Evolutionary conservation across 2,113 vertebrate genomes (phyloP).

Genomic region (Oryzias woworae): DNA sequence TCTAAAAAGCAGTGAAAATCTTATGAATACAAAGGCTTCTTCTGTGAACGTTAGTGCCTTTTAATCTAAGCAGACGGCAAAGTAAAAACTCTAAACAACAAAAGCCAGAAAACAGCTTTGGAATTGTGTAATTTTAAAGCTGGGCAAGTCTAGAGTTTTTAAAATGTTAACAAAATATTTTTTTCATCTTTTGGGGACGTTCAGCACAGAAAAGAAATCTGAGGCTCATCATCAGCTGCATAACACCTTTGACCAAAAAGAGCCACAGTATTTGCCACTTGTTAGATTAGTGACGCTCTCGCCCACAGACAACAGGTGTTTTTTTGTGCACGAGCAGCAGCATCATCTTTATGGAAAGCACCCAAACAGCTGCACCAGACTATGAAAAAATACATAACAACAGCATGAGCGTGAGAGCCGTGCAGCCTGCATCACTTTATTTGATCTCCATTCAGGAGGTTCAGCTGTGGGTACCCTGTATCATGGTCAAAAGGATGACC

Average conservation of each 20-base stretch:
- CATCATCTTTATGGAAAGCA: conserved; percentile 23
- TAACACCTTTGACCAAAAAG: neutral
- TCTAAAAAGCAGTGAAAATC: neutral
- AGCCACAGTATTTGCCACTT: neutral
- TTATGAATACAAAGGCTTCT: neutral
- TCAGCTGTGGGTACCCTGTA: conserved; percentile 22
- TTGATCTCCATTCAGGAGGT: conserved; percentile 18
- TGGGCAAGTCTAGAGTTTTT: too few relatives aligned
- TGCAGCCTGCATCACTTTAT: conserved; percentile 13
- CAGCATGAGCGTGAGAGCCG: conserved; percentile 8
- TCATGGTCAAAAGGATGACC: conserved; percentile 28
- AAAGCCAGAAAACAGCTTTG: neutral
- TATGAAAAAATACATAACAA: conserved; percentile 25
- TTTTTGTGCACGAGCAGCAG: conserved; percentile 11
- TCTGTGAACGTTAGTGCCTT: neutral
- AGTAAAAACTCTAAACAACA: neutral
- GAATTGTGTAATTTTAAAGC: too few relatives aligned
- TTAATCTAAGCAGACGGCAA: neutral
- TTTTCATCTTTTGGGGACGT: conserved; percentile 53
- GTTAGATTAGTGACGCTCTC: neutral
- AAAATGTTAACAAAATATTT: conserved; percentile 7
- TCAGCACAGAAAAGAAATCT: neutral
- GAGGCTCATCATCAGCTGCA: neutral
- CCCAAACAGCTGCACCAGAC: conserved; percentile 36
- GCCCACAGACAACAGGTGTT: conserved; percentile 37